These are phyloP conservation scores for Apistogramma diplotaenia DNA, from an alignment of 2,113 vertebrate species.

Conservation along the genomic window DNA sequence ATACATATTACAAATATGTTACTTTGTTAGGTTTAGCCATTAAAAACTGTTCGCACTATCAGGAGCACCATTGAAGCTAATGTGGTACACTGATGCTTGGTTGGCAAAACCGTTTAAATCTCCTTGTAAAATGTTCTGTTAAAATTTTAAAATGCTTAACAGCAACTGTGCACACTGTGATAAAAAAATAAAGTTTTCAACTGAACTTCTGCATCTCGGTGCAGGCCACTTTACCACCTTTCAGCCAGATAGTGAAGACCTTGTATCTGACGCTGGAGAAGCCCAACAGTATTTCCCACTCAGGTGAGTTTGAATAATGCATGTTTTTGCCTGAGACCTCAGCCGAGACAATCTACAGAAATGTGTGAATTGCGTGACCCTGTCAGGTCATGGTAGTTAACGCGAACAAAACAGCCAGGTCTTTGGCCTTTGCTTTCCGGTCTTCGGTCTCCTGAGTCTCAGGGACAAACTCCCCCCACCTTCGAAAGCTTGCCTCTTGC, in stretches of 20 bases:
- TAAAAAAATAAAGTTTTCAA: not conserved
- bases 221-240: not conserved
- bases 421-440: conserved; percentile 41
- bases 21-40: too few species aligned
- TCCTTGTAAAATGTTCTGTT: not conserved
- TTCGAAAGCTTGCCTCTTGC: conserved; percentile 38
- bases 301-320: conserved; percentile 14
- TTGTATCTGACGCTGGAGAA: not conserved
- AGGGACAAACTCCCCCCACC: conserved; percentile 30
- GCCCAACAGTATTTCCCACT: not conserved
- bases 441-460: conserved; percentile 32
- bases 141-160: not conserved
- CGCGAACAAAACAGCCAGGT: conserved; percentile 25
- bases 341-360: not conserved
- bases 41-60: not conserved
- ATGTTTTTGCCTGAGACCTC: not conserved
- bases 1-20: not conserved
- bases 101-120: not conserved
- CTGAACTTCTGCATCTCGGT: not conserved
- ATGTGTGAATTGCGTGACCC: not conserved
- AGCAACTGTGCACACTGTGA: not conserved
- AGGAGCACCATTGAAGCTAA: not conserved
- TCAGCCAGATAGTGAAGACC: not conserved
- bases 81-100: not conserved
- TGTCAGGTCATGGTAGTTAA: conserved; percentile 54